Evolutionary conservation across 64 coral and sea anemone species (phyloP).

Genomic region (Pachyseris speciosa): DNA sequence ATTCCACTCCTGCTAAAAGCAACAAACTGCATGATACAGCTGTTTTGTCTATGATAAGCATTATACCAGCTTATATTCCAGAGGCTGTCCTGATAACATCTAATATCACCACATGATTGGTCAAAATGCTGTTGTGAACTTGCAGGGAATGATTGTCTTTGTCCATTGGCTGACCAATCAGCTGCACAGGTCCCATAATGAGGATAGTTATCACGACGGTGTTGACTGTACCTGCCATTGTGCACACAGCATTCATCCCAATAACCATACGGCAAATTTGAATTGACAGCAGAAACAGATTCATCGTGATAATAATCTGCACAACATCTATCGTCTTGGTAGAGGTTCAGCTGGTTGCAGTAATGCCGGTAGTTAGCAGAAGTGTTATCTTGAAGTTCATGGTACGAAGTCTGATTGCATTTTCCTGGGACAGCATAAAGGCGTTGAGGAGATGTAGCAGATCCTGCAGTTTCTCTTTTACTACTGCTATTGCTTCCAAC

Average conservation of each 20-base stretch:
- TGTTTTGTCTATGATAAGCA: constrained; percentile 54
- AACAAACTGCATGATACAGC: constrained; percentile 71
- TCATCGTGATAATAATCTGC: neutral
- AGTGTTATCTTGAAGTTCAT: neutral
- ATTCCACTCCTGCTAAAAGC: constrained; percentile 2
- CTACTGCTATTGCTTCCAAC: neutral
- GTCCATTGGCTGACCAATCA: neutral
- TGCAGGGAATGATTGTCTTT: neutral
- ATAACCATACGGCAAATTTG: neutral
- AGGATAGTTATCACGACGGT: neutral
- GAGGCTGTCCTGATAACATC: neutral
- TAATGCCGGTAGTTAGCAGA: neutral
- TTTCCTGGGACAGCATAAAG: neutral
- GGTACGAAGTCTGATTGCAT: neutral
- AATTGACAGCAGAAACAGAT: neutral
- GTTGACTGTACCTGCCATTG: neutral
- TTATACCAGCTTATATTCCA: constrained; percentile 77
- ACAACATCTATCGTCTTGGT: neutral
- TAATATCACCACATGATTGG: neutral
- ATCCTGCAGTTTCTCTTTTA: neutral
- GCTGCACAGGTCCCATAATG: neutral
- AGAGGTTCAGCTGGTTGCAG: neutral
- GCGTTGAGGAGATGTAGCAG: neutral
- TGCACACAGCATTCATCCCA: neutral
- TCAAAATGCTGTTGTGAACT: neutral